A percentile compares a stretch with the other conserved stretches of the same genome.
Evolutionary conservation across 1,140 invertebrate species (phyloP).

Genomic region (Ericerus pela): DNA sequence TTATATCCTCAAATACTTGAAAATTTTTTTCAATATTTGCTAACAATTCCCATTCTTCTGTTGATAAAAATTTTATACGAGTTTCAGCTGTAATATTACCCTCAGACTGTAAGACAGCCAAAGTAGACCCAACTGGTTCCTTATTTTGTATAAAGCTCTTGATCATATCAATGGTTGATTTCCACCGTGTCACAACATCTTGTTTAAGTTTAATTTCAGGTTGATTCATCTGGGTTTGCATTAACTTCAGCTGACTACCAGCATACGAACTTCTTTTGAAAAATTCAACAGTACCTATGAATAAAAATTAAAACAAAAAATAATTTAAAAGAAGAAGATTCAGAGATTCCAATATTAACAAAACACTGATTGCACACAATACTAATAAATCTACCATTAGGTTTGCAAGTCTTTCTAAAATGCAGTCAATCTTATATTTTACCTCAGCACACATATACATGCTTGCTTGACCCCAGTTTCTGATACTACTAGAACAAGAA

Average conservation of each 20-base stretch:
- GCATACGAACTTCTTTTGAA: too few species aligned
- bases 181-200: constrained; percentile 26
- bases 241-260: constrained; percentile 20
- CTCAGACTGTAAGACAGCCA: not conserved
- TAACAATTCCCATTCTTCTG: constrained; percentile 3
- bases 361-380: too few species aligned
- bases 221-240: constrained; percentile 19
- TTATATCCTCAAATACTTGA: not conserved
- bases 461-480: constrained; percentile 1
- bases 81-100: too few species aligned
- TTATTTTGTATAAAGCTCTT: constrained; percentile 21
- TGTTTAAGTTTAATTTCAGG: constrained; percentile 24
- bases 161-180: constrained; percentile 27
- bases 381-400: too few species aligned
- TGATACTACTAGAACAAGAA: constrained; percentile 4
- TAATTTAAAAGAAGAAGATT: too few species aligned
- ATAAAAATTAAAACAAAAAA: too few species aligned
- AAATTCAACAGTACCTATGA: too few species aligned
- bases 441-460: too few species aligned
- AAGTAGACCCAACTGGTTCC: constrained; percentile 17
- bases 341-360: too few species aligned
- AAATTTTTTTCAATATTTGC: not conserved
- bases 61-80: too few species aligned
- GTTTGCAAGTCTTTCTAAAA: too few species aligned
- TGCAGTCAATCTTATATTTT: too few species aligned